phyloP scores from a whole-genome alignment of 2,797 vertebrate species.

The Pangasius krempfi region DNA sequence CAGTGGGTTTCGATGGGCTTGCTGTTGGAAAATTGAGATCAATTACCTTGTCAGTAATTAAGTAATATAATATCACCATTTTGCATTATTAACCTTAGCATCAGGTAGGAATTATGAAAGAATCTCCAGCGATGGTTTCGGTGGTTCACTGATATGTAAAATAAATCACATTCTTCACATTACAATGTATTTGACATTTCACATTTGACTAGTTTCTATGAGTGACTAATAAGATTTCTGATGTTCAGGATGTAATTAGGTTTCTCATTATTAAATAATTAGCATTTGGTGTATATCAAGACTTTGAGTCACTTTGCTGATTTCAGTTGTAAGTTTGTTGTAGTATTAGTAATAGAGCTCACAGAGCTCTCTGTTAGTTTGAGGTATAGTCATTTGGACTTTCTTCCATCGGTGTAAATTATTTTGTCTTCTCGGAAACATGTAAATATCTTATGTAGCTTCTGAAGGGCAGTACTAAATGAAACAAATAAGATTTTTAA shows the following conservation, averaged over 20 bases:
- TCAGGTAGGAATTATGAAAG: slow-evolving; percentile 54
- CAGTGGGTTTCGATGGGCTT: slow-evolving; percentile 32
- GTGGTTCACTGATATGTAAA: slow-evolving; percentile 42
- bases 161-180: slow-evolving; percentile 44
- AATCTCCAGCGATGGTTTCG: slow-evolving; percentile 21
- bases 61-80: slow-evolving; percentile 62
- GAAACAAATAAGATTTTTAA: too few relatives aligned
- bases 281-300: slow-evolving; percentile 22
- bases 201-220: slow-evolving; percentile 29
- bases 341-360: neutral
- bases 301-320: slow-evolving; percentile 28
- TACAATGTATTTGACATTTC: slow-evolving; percentile 48
- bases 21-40: slow-evolving; percentile 65
- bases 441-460: too few relatives aligned
- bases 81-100: slow-evolving; percentile 51
- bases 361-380: neutral
- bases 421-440: too few relatives aligned
- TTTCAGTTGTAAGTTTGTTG: neutral
- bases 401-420: too few relatives aligned
- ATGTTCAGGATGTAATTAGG: slow-evolving; percentile 28
- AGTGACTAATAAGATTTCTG: slow-evolving; percentile 51
- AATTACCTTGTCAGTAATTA: slow-evolving; percentile 64
- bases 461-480: too few relatives aligned
- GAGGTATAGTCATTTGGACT: neutral
- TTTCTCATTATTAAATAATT: slow-evolving; percentile 29